Evolutionary conservation across 35 echinoderm and acorn worm species (phyloP).

Genomic region (Chiridota heheva): DNA sequence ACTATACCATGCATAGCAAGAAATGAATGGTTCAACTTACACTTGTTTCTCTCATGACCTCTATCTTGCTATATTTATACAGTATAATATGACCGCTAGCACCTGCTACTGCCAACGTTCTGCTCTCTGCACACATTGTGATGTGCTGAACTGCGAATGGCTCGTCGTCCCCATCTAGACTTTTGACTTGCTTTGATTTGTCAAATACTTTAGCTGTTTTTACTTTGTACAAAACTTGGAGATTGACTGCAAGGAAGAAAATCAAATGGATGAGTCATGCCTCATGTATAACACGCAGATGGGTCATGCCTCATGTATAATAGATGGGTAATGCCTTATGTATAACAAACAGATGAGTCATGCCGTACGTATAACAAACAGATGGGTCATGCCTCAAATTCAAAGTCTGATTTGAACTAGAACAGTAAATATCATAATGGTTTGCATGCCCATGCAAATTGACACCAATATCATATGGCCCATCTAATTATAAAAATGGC

Average conservation of each 20-base stretch:
- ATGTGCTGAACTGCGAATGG: constrained; percentile 93
- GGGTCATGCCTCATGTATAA: too few species aligned
- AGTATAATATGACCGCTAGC: constrained; percentile 92
- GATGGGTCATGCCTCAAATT: too few species aligned
- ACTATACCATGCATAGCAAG: too few species aligned
- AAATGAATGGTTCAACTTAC: too few species aligned
- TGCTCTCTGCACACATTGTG: constrained; percentile 85
- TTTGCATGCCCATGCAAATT: too few species aligned
- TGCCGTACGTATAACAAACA: too few species aligned
- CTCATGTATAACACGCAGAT: too few species aligned
- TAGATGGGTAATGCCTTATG: not conserved
- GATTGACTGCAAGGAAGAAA: constrained; percentile 59
- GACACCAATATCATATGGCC: too few species aligned
- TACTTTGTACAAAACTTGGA: constrained; percentile 96
- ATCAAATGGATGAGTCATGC: not conserved
- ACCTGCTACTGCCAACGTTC: constrained; percentile 73
- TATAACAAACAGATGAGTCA: too few species aligned
- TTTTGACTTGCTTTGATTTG: constrained; percentile 83
- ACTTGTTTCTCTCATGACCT: constrained; percentile 65
- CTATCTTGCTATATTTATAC: constrained; percentile 87
- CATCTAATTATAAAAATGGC: too few species aligned
- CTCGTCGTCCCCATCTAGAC: constrained; percentile 86
- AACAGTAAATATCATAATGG: too few species aligned
- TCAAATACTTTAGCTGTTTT: constrained; percentile 99
- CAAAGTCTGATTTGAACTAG: too few species aligned